A percentile compares a stretch with the other conserved stretches of the same genome.
phyloP scores from a whole-genome alignment of 2,113 vertebrate genomes.

The Lepisosteus osseus region DNA sequence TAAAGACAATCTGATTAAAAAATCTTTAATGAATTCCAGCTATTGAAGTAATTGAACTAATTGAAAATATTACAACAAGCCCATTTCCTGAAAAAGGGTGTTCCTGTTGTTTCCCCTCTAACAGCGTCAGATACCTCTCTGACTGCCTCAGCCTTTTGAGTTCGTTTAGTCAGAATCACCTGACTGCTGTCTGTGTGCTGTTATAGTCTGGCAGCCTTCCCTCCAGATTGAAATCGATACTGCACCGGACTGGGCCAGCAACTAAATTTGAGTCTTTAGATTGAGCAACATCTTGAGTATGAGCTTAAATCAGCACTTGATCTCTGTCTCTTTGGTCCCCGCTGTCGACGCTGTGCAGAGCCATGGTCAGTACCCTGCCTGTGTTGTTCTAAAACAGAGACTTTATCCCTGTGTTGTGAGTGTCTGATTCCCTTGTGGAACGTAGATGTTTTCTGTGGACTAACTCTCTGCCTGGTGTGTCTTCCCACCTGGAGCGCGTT shows the following conservation, averaged over 20 bases:
- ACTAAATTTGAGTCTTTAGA: constrained; percentile 78
- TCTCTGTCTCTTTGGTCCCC: constrained; percentile 52
- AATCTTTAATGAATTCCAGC: no score
- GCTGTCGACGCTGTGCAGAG: constrained; percentile 34
- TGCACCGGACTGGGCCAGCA: constrained; percentile 52
- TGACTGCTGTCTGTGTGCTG: constrained; percentile 11
- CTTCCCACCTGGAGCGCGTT: no score
- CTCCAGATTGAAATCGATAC: constrained; percentile 61
- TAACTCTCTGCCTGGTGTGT: no score
- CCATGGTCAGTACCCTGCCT: constrained; percentile 72
- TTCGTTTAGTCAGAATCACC: constrained; percentile 1
- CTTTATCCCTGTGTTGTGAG: neutral
- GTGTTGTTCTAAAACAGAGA: constrained; percentile 13
- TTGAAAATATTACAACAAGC: no score
- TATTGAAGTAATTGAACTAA: no score
- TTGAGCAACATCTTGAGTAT: constrained; percentile 61
- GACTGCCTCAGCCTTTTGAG: constrained; percentile 1
- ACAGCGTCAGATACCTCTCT: neutral
- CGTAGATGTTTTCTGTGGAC: no score
- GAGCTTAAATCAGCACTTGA: constrained; percentile 45
- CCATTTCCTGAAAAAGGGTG: no score
- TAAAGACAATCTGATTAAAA: no score
- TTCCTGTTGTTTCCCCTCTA: neutral
- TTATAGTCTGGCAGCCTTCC: constrained; percentile 54
- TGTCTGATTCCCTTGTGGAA: neutral